phyloP scores from a whole-genome alignment of 2,113 vertebrate species.

The Gymnogyps californianus region DNA sequence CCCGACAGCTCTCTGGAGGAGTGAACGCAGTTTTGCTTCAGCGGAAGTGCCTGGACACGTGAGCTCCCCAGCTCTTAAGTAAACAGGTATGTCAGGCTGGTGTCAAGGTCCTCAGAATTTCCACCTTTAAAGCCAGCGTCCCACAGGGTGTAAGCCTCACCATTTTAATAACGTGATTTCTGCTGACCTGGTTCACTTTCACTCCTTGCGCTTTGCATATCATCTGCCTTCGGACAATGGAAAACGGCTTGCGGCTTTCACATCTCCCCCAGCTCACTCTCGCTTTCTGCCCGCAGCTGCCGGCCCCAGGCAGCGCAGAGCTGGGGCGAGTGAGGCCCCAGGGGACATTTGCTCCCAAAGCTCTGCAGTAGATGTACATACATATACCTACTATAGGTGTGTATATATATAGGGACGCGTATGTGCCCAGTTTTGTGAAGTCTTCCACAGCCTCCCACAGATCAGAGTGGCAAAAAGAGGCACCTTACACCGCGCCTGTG shows the following conservation, averaged over 20 bases:
- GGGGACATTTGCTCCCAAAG: neutral
- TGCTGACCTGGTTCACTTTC: neutral
- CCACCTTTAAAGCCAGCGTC: fast-evolving
- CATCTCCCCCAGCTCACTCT: constrained; percentile 23
- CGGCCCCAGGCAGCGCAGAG: neutral
- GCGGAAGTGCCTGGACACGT: fast-evolving
- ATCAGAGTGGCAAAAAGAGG: neutral
- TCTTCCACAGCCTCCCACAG: neutral
- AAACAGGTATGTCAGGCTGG: fast-evolving
- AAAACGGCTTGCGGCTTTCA: constrained; percentile 40
- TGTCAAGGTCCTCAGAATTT: neutral
- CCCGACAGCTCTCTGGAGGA: fast-evolving
- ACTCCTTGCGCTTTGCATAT: neutral
- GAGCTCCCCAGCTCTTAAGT: neutral
- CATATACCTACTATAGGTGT: fast-evolving
- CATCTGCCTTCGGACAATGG: neutral
- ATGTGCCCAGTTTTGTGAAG: neutral
- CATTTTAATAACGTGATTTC: neutral
- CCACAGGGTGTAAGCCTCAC: neutral
- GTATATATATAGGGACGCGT: fast-evolving
- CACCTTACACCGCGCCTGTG: fast-evolving
- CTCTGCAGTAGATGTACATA: neutral
- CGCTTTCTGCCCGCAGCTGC: neutral
- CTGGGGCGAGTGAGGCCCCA: fast-evolving
- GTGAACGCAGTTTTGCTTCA: fast-evolving